Evolutionary conservation across 2,888 invertebrate genomes (phyloP).

Genomic region (Mechanitis messenoides): DNA sequence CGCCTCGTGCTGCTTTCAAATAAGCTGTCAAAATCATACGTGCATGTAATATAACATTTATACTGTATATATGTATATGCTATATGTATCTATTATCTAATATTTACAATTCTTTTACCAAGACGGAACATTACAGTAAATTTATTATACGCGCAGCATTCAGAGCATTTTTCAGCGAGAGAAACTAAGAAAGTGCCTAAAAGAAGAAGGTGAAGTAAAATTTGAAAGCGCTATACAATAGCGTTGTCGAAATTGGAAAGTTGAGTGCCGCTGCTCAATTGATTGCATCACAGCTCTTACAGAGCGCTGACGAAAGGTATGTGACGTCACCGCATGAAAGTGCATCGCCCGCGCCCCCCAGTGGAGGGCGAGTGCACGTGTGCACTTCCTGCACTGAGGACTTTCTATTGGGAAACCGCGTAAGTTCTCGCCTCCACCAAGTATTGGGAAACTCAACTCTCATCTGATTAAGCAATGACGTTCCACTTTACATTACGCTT

Average conservation of each 20-base stretch:
- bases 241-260: slow-evolving; percentile 77
- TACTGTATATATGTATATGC: neutral
- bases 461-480: slow-evolving; percentile 63
- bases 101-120: slow-evolving; percentile 28
- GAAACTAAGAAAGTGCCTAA: slow-evolving; percentile 70
- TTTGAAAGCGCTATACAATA: slow-evolving; percentile 77
- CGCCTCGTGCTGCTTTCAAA: slow-evolving; percentile 35
- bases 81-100: slow-evolving; percentile 16
- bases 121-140: slow-evolving; percentile 57
- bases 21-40: slow-evolving; percentile 33
- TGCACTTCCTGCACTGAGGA: slow-evolving; percentile 70
- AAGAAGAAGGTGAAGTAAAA: slow-evolving; percentile 68
- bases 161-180: slow-evolving; percentile 69
- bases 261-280: slow-evolving; percentile 64
- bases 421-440: slow-evolving; percentile 49
- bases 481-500: slow-evolving; percentile 54
- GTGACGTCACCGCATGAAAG: slow-evolving; percentile 73
- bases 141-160: slow-evolving; percentile 64
- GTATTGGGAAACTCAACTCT: slow-evolving; percentile 65
- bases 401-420: slow-evolving; percentile 73
- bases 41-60: slow-evolving; percentile 29
- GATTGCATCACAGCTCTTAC: slow-evolving; percentile 73
- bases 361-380: slow-evolving; percentile 36
- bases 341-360: slow-evolving; percentile 71
- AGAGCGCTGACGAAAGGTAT: slow-evolving; percentile 71